Evolutionary conservation across 2,113 vertebrate species (phyloP).

Genomic region (Alosa alosa): DNA sequence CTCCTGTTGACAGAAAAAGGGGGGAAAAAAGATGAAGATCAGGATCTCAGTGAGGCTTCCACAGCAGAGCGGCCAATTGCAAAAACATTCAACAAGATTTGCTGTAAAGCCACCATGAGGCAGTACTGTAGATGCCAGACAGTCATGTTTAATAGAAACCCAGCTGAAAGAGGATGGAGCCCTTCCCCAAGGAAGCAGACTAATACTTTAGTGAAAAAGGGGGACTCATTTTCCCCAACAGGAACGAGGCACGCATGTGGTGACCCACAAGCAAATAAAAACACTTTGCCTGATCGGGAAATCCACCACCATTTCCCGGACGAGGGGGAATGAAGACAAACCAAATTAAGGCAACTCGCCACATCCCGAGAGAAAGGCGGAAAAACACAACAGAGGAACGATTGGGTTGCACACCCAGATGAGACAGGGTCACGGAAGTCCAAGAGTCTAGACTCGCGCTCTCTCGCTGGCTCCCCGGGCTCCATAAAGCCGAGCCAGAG

Average conservation of each 20-base stretch:
- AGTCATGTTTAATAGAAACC: conserved; percentile 2
- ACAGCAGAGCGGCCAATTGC: not conserved
- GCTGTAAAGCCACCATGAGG: not conserved
- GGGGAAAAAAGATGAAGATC: not conserved
- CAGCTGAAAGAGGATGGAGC: not conserved
- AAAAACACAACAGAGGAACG: conserved; percentile 34
- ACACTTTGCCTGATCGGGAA: conserved; percentile 45
- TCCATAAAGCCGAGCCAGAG: conserved; percentile 45
- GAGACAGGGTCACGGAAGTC: conserved; percentile 44
- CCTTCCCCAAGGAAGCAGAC: not conserved
- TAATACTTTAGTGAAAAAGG: conserved; percentile 26
- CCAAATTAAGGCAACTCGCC: conserved; percentile 39
- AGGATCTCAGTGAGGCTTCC: not conserved
- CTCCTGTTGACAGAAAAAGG: conserved; percentile 53
- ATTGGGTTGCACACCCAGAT: conserved; percentile 30
- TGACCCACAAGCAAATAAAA: conserved; percentile 47
- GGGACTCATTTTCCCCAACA: conserved; percentile 41
- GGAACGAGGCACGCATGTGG: conserved; percentile 48
- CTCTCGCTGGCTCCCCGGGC: conserved; percentile 40
- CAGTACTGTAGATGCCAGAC: not conserved
- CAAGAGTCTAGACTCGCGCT: conserved; percentile 53
- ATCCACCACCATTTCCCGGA: conserved; percentile 37
- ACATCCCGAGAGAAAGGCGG: conserved; percentile 38
- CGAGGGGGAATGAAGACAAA: conserved; percentile 35
- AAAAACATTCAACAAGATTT: not conserved